Conservation (phyloP, 2,113 vertebrate species). For the Bombycilla garrulus region DNA sequence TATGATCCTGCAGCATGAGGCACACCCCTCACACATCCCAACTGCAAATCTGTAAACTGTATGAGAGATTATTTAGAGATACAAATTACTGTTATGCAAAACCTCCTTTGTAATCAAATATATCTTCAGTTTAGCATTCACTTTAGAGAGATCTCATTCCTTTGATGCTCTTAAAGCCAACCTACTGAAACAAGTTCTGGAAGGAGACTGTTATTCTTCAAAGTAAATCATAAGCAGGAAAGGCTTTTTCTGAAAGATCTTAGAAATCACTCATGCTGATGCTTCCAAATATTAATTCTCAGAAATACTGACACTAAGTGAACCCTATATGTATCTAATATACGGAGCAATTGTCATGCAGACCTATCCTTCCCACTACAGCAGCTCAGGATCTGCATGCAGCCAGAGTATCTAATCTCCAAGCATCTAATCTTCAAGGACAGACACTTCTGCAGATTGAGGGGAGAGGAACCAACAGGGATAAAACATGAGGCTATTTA, state of each 20-base stretch:
- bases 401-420: neutral
- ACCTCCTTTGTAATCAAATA: slow-evolving; percentile 51
- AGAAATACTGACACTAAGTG: neutral
- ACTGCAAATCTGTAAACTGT: slow-evolving; percentile 34
- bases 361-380: neutral
- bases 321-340: neutral
- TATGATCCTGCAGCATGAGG: neutral
- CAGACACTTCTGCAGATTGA: neutral
- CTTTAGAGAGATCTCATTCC: slow-evolving; percentile 36
- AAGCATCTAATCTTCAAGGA: neutral
- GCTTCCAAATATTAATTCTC: neutral
- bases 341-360: neutral
- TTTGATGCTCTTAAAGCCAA: slow-evolving; percentile 47
- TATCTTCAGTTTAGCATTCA: slow-evolving; percentile 45
- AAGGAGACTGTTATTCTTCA: neutral
- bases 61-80: slow-evolving; percentile 51
- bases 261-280: neutral
- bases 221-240: slow-evolving; percentile 9
- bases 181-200: slow-evolving; percentile 31
- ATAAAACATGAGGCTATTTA: neutral
- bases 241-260: neutral
- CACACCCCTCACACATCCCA: neutral
- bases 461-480: neutral
- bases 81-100: slow-evolving; percentile 51
- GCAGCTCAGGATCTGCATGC: neutral